Percentiles rank a stretch among this genome's conserved stretches.
phyloP scores from a whole-genome alignment of 2,797 vertebrate species.

The Bufotes viridis region DNA sequence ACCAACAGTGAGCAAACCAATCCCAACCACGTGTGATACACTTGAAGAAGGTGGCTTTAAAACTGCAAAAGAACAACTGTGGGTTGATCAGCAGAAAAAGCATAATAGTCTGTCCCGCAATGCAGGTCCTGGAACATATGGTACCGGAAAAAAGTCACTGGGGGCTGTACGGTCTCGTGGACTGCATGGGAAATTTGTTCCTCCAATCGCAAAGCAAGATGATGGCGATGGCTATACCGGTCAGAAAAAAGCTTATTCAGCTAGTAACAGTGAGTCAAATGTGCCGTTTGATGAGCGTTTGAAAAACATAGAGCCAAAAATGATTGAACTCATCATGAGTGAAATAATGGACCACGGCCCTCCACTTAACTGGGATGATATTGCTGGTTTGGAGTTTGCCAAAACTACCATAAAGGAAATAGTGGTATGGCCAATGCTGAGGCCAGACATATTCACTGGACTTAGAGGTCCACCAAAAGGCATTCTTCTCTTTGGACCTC shows the following conservation, averaged over 20 bases:
- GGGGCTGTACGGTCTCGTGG: constrained; percentile 89
- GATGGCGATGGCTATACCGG: constrained; percentile 68
- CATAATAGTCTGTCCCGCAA: constrained; percentile 71
- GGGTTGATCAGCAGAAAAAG: constrained; percentile 88
- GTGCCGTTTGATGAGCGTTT: constrained; percentile 83
- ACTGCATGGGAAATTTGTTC: constrained; percentile 88
- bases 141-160: constrained; percentile 86
- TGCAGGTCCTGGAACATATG: constrained; percentile 66
- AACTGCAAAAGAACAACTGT: constrained; percentile 88
- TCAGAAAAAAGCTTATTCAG: constrained; percentile 59
- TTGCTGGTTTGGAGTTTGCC: constrained; percentile 94
- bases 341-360: constrained; percentile 97
- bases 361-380: constrained; percentile 92
- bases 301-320: constrained; percentile 94
- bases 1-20: neutral
- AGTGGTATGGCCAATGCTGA: constrained; percentile 97
- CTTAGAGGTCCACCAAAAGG: constrained; percentile 94
- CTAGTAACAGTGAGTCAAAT: constrained; percentile 35
- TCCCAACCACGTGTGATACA: neutral
- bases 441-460: constrained; percentile 95
- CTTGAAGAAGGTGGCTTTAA: constrained; percentile 77
- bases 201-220: constrained; percentile 85
- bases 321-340: constrained; percentile 93
- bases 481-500: constrained; percentile 94
- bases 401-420: constrained; percentile 97